Evolutionary conservation across 2,113 vertebrate species (phyloP).

Genomic region (Garra rufa): DNA sequence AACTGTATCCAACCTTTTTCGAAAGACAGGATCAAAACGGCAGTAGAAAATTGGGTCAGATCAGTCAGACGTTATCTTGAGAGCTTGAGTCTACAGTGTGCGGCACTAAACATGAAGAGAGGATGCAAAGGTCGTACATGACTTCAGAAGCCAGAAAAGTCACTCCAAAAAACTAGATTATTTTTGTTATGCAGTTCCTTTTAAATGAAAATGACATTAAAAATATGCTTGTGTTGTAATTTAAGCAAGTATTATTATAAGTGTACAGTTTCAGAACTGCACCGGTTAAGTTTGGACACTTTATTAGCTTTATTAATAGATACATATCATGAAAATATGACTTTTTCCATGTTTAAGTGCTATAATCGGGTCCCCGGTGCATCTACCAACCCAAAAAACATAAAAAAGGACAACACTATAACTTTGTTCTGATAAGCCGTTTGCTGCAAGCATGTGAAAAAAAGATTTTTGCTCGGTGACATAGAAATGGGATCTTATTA

Average conservation of each 20-base stretch:
- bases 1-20: not conserved
- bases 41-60: constrained; percentile 11
- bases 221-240: not conserved
- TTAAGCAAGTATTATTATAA: not conserved
- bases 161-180: not conserved
- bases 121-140: not conserved
- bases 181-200: not conserved
- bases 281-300: not conserved
- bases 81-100: not conserved
- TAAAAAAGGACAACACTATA: too few relatives aligned
- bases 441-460: too few relatives aligned
- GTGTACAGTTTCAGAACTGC: not conserved
- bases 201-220: not conserved
- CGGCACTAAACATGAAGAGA: not conserved
- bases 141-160: not conserved
- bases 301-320: not conserved
- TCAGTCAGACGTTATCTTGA: not conserved
- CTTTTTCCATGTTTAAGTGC: too few relatives aligned
- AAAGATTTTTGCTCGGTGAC: too few relatives aligned
- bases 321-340: too few relatives aligned
- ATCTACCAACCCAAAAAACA: too few relatives aligned
- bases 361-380: too few relatives aligned
- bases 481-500: too few relatives aligned
- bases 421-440: too few relatives aligned
- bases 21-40: not conserved